Evolutionary conservation across 2,888 invertebrate species (phyloP), one percentile per base, ranked within the genome.

Genomic region (Entomobrya multifasciata): DNA sequence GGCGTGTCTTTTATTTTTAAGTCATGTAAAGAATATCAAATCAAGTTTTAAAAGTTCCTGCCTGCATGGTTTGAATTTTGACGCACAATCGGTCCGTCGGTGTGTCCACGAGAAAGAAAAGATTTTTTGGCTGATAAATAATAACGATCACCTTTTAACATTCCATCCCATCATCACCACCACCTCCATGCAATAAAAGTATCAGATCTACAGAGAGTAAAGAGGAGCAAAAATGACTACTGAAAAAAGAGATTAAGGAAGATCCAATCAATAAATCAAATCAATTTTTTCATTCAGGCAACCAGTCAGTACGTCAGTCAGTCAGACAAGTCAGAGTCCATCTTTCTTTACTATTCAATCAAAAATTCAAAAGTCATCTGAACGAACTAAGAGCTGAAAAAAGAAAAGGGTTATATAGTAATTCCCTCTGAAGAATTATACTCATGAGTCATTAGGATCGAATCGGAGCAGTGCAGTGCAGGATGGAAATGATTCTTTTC

Each of bases 61-160:
- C 8, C 36, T 36, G 5, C 8, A 4, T 36, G 5, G 36, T 36
- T 36, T 36, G 36, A 36, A 6, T 36, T 36, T 36, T 36, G 36
- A 36, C 36, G 4, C 36, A 17, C 52, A 52, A 17, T 52, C 13
- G 6, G 52, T 52, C 52, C 4, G 52, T 52, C 52, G 52, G 20
- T 15, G 20, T 15, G 52, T 52, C 52, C 52, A 36, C 36, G 36
- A 36, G 36, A 36, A 8, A 36, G 36, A 36, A 36, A 36, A 36
- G 4, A 55, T 52, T n/a, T 55, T 30, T 55, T 76, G 55, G 55
- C 52, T 55, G 27, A 76, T 55, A 20, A 76, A 76, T 17, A 55
- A 55, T 55, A 76, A 27, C 25, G 17, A 49, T 60, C 82, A 83
- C 82, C 82, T 83, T 83, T 83, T 83, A 83, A 83, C 82, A 83